phyloP scores from a whole-genome alignment of 2,797 vertebrate species.

The Phaenicophaeus curvirostris region DNA sequence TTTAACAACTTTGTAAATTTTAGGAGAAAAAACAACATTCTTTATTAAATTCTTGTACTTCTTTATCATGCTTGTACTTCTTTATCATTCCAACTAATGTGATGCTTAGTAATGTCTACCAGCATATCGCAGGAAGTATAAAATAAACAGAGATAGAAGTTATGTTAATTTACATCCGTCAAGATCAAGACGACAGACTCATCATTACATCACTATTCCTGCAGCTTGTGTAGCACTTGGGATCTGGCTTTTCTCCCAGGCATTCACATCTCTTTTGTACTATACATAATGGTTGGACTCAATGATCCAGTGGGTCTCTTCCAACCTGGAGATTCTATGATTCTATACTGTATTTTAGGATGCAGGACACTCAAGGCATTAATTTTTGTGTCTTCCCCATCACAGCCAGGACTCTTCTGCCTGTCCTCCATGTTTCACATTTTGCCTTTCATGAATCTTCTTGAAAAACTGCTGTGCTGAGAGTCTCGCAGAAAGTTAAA shows the following conservation, averaged over 20 bases:
- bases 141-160: neutral
- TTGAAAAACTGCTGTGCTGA: neutral
- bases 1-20: neutral
- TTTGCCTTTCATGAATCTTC: neutral
- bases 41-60: neutral
- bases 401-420: neutral
- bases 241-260: neutral
- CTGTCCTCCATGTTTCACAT: neutral
- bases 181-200: neutral
- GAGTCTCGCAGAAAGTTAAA: neutral
- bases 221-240: neutral
- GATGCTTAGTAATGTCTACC: neutral
- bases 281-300: too few species aligned
- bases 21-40: neutral
- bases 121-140: neutral
- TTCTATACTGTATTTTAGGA: too few species aligned
- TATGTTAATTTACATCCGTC: neutral
- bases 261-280: neutral
- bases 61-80: neutral
- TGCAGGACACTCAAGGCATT: neutral
- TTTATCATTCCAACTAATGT: neutral
- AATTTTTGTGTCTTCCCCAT: neutral
- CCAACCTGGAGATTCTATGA: too few species aligned
- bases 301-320: too few species aligned
- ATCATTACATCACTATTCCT: neutral